These are phyloP conservation scores for Nymphalis io DNA, from an alignment of 1,140 invertebrate species.

Conservation along the genomic window DNA sequence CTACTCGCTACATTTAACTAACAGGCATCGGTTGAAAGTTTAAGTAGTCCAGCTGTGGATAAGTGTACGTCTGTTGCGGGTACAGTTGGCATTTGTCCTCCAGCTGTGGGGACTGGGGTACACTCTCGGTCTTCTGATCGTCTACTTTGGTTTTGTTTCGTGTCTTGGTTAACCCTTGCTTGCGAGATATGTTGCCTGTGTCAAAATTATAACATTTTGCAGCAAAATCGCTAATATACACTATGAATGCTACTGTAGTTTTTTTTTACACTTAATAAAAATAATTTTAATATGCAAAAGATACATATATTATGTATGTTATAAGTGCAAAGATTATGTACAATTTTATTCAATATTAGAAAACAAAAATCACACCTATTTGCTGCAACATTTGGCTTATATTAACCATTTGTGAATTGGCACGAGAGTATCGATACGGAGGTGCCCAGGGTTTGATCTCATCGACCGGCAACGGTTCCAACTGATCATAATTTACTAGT, in stretches of 20 bases:
- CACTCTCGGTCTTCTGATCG: slow-evolving; percentile 44
- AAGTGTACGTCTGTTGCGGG: slow-evolving; percentile 29
- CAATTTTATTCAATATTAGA: neutral
- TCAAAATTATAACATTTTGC: slow-evolving; percentile 22
- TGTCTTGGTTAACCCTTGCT: slow-evolving; percentile 55
- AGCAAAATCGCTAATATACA: neutral
- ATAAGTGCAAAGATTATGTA: neutral
- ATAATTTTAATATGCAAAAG: neutral
- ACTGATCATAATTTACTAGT: slow-evolving; percentile 83
- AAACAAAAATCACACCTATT: slow-evolving; percentile 58
- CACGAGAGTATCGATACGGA: slow-evolving; percentile 78
- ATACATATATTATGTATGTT: neutral
- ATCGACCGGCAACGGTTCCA: slow-evolving; percentile 83
- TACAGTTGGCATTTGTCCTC: slow-evolving; percentile 38
- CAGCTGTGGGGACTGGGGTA: neutral
- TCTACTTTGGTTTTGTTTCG: slow-evolving; percentile 54
- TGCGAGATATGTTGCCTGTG: slow-evolving; percentile 68
- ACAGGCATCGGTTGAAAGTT: slow-evolving; percentile 71
- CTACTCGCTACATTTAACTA: slow-evolving; percentile 52
- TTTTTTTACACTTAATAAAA: no score
- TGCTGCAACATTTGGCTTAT: slow-evolving; percentile 78
- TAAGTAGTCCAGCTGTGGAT: slow-evolving; percentile 66
- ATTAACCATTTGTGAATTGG: slow-evolving; percentile 63
- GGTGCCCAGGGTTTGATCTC: slow-evolving; percentile 83
- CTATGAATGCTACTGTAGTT: neutral